phyloP scores from a whole-genome alignment of 2,113 vertebrate species.

The Stercorarius parasiticus region DNA sequence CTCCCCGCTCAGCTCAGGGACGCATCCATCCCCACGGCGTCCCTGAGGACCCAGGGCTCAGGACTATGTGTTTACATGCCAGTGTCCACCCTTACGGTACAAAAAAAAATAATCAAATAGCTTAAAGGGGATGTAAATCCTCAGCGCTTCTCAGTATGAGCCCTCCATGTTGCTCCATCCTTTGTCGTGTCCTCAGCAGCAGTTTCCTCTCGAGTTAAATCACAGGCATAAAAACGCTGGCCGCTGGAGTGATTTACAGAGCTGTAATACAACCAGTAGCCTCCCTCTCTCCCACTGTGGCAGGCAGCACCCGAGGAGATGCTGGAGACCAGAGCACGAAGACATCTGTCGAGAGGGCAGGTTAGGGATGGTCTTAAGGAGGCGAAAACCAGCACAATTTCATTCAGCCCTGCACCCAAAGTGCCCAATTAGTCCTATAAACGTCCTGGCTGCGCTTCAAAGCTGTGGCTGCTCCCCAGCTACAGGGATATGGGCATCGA shows the following conservation, averaged over 20 bases:
- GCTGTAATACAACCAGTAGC: not conserved
- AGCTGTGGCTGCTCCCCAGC: not conserved
- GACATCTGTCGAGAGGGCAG: not conserved
- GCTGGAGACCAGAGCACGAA: not conserved
- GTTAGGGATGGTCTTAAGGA: not conserved
- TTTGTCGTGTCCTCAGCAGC: not conserved
- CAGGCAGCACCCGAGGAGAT: not conserved
- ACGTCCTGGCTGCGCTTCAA: not conserved
- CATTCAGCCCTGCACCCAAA: not conserved
- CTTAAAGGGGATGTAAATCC: not conserved
- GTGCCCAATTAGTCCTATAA: not conserved
- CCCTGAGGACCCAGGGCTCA: fast-evolving
- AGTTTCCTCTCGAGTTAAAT: not conserved
- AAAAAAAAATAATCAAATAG: not conserved
- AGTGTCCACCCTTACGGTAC: fast-evolving
- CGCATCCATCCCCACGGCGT: fast-evolving
- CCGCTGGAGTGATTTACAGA: fast-evolving
- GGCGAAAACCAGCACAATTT: fast-evolving
- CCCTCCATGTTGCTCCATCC: not conserved
- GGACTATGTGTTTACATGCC: not conserved
- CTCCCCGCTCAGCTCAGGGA: not conserved
- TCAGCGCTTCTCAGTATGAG: not conserved
- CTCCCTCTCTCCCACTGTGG: not conserved
- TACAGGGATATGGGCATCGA: not conserved
- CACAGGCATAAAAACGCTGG: fast-evolving